phyloP scores from a whole-genome alignment of 1,140 invertebrate genomes.

The Drosophila athabasca region DNA sequence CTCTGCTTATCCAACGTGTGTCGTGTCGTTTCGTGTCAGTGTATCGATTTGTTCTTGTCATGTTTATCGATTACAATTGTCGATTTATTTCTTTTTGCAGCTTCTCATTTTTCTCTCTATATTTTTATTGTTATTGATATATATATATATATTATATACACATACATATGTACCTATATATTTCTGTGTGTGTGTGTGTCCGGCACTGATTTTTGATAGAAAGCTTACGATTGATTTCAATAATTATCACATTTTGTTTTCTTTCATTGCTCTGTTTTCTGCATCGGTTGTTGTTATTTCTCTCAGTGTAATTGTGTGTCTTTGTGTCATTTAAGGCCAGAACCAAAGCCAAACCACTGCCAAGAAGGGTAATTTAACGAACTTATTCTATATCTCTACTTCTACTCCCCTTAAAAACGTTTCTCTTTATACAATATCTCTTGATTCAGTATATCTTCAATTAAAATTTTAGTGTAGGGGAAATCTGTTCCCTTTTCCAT shows the following conservation, averaged over 20 bases:
- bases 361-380: slow-evolving; percentile 65
- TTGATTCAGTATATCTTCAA: slow-evolving; percentile 15
- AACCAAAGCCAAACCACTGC: slow-evolving; percentile 52
- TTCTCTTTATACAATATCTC: background rate
- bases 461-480: slow-evolving; percentile 28
- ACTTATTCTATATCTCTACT: slow-evolving; percentile 7
- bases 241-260: slow-evolving; percentile 26
- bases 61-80: slow-evolving; percentile 15
- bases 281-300: slow-evolving; percentile 34
- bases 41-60: slow-evolving; percentile 61
- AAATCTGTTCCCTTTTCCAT: slow-evolving; percentile 21
- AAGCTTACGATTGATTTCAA: slow-evolving; percentile 48
- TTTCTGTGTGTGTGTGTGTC: slow-evolving; percentile 32
- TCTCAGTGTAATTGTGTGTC: slow-evolving; percentile 53
- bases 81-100: slow-evolving; percentile 56
- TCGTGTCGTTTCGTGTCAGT: slow-evolving; percentile 54
- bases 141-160: background rate
- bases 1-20: slow-evolving; percentile 59
- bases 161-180: slow-evolving; percentile 6
- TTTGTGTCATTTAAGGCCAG: slow-evolving; percentile 55
- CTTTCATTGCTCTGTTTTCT: slow-evolving; percentile 26
- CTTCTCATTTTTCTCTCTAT: slow-evolving; percentile 27
- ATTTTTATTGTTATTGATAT: slow-evolving; percentile 7
- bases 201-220: slow-evolving; percentile 24
- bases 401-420: background rate